Conservation (phyloP, 2,888 invertebrate genomes). For the Neoitamus cyanurus region DNA sequence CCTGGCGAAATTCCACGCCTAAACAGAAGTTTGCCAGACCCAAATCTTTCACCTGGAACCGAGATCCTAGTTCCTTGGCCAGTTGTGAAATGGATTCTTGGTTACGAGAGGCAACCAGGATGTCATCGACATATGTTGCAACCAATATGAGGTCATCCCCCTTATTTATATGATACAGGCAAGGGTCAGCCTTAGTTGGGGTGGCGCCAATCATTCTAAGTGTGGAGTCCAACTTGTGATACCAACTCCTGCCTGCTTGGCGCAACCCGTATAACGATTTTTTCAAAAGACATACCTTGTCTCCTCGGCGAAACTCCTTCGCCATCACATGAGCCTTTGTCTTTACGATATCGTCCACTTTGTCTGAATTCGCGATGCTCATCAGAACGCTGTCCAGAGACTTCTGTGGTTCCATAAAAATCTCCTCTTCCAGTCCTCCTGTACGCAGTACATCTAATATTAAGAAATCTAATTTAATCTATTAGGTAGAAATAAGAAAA, state of each 20-base stretch:
- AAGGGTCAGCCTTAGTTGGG: background rate
- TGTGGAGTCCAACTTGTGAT: background rate
- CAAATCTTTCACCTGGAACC: background rate
- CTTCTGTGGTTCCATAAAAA: background rate
- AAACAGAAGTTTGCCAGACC: background rate
- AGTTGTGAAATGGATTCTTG: background rate
- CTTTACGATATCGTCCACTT: background rate
- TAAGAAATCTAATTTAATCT: too few species aligned
- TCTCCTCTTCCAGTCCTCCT: background rate
- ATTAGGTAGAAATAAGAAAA: too few species aligned
- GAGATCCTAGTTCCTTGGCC: background rate
- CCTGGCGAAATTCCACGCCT: background rate
- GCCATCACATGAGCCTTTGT: background rate
- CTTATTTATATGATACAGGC: background rate
- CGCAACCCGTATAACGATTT: slow-evolving; percentile 8
- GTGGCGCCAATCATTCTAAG: background rate
- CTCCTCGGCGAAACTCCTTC: background rate
- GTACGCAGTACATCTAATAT: too few species aligned
- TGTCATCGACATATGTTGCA: background rate
- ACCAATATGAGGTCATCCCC: background rate
- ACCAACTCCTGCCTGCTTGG: background rate
- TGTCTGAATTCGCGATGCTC: background rate
- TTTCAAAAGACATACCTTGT: background rate
- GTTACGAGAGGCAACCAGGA: background rate
- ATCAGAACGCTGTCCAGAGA: background rate